Percentiles rank a stretch among this genome's conserved stretches.
phyloP scores from a whole-genome alignment of 2,888 invertebrate species.

The Lampropteryx suffumata region DNA sequence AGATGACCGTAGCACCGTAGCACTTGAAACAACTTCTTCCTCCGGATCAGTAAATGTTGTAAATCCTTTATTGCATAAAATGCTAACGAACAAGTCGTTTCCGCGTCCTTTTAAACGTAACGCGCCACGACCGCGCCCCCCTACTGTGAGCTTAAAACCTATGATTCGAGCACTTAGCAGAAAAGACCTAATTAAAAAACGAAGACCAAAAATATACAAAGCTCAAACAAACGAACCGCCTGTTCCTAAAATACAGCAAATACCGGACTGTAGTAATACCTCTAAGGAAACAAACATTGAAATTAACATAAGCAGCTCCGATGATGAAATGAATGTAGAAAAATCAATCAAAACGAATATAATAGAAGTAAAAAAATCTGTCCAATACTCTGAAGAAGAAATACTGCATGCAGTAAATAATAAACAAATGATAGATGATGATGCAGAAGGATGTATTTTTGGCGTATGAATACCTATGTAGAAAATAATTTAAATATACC shows the following conservation, averaged over 20 bases:
- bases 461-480: conserved; percentile 1
- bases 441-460: conserved; percentile 13
- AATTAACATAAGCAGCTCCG: background rate
- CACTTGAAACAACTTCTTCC: background rate
- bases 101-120: too few species aligned
- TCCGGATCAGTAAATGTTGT: background rate
- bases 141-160: background rate
- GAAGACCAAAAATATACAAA: background rate
- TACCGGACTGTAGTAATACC: background rate
- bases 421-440: conserved; percentile 1
- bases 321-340: conserved; percentile 2
- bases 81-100: background rate
- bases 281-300: too few species aligned
- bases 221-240: background rate
- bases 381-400: background rate
- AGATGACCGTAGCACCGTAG: background rate
- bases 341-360: background rate
- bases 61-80: conserved; percentile 3
- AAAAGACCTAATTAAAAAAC: background rate
- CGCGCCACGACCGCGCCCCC: background rate
- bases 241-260: background rate
- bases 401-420: background rate
- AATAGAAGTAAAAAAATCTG: background rate
- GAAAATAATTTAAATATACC: too few species aligned
- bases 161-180: background rate